These are phyloP conservation scores for Chelmon rostratus DNA, from an alignment of 2,797 vertebrate genomes.

Conservation along the genomic window DNA sequence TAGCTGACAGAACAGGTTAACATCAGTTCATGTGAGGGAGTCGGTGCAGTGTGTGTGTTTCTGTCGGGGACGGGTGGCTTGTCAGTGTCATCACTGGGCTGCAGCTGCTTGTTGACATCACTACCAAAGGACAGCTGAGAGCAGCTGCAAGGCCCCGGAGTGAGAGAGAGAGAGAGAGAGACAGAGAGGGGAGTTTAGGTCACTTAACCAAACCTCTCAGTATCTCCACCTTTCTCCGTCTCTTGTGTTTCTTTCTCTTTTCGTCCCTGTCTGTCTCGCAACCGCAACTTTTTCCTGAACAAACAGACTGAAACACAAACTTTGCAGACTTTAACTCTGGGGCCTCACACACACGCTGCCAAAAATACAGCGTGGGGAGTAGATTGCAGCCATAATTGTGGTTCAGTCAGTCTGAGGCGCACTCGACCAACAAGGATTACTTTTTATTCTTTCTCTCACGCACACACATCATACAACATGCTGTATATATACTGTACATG, in stretches of 20 bases:
- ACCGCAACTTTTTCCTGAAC: slow-evolving; percentile 31
- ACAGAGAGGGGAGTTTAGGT: slow-evolving; percentile 59
- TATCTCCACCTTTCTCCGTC: slow-evolving; percentile 28
- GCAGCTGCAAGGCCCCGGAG: slow-evolving; percentile 70
- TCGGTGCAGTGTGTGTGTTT: slow-evolving; percentile 11
- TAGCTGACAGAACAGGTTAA: slow-evolving; percentile 24
- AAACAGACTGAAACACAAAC: slow-evolving; percentile 44
- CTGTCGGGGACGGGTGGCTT: slow-evolving; percentile 16
- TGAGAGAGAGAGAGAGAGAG: not conserved
- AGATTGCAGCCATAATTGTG: slow-evolving; percentile 52
- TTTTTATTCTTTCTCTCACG: slow-evolving; percentile 24
- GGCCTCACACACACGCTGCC: slow-evolving; percentile 37
- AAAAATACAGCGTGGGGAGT: slow-evolving; percentile 57
- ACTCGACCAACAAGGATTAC: slow-evolving; percentile 39
- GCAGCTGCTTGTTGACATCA: slow-evolving; percentile 82
- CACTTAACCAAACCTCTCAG: slow-evolving; percentile 48
- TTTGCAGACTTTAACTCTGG: slow-evolving; percentile 28
- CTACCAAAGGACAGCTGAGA: slow-evolving; percentile 66
- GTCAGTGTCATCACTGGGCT: slow-evolving; percentile 59
- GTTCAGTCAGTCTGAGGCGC: slow-evolving; percentile 51
- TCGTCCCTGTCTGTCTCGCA: not conserved
- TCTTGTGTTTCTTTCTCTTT: slow-evolving; percentile 6
- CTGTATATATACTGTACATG: slow-evolving; percentile 29
- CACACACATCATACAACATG: slow-evolving; percentile 18
- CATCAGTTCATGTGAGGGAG: not conserved